phyloP scores from a whole-genome alignment of 2,888 invertebrate species.

The Himalopsyche tibetana region DNA sequence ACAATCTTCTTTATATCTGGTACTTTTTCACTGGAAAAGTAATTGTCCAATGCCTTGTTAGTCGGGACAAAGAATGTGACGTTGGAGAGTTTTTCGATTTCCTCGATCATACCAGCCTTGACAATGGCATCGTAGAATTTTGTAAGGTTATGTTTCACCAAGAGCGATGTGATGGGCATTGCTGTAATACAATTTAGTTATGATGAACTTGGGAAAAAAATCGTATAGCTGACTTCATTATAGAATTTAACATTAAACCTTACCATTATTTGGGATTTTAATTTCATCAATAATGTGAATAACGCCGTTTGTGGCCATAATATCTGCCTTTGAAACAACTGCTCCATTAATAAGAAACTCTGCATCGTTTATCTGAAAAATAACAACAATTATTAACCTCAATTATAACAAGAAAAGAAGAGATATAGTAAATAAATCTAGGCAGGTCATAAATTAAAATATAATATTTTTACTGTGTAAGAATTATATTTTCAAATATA shows the following conservation, averaged over 20 bases:
- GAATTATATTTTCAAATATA: too few relatives aligned
- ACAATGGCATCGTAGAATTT: conserved; percentile 77
- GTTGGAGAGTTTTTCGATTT: conserved; percentile 77
- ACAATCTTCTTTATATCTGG: conserved; percentile 63
- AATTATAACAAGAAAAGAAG: too few relatives aligned
- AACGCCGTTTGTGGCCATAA: conserved; percentile 85
- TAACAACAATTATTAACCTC: not conserved
- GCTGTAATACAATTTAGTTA: conserved; percentile 66
- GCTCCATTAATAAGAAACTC: conserved; percentile 71
- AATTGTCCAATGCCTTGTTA: conserved; percentile 79
- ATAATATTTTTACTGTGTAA: too few relatives aligned
- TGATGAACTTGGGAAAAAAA: conserved; percentile 5
- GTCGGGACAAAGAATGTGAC: conserved; percentile 81
- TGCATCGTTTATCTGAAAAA: conserved; percentile 66
- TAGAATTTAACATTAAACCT: conserved; percentile 8
- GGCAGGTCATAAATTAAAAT: too few relatives aligned
- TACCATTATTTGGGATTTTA: conserved; percentile 80
- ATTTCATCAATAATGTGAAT: conserved; percentile 82
- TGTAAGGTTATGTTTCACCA: conserved; percentile 79
- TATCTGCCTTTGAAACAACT: conserved; percentile 78
- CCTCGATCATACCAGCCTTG: conserved; percentile 76
- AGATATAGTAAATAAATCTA: too few relatives aligned
- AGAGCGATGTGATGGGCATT: conserved; percentile 71
- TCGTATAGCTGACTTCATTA: not conserved
- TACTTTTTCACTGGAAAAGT: conserved; percentile 70